Percentiles rank a stretch among this genome's conserved stretches.
Conservation (phyloP, 2,797 vertebrate species). For the Aldrovandia affinis region DNA sequence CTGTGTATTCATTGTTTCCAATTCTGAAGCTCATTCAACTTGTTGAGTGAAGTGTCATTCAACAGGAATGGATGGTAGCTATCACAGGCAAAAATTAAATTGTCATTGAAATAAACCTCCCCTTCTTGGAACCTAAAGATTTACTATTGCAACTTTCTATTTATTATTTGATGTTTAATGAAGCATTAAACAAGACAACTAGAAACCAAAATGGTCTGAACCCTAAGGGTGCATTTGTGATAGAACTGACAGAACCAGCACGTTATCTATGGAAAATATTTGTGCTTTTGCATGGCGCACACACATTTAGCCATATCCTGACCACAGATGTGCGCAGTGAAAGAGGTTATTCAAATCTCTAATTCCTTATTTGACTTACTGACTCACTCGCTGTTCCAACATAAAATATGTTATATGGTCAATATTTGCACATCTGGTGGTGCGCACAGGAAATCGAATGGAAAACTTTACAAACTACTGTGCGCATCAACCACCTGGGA, state of each 20-base stretch:
- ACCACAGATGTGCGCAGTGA: not conserved
- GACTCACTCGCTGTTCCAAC: slow-evolving; percentile 12
- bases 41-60: not conserved
- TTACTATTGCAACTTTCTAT: not conserved
- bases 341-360: slow-evolving; percentile 6
- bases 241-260: not conserved
- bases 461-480: slow-evolving; percentile 8
- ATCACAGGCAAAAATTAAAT: not conserved
- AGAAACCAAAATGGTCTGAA: not conserved
- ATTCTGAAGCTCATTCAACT: too few relatives aligned
- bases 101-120: not conserved
- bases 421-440: slow-evolving; percentile 26
- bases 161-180: not conserved
- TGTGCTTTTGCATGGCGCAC: slow-evolving; percentile 3
- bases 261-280: slow-evolving; percentile 16
- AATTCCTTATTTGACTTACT: slow-evolving; percentile 25
- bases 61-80: not conserved
- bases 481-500: not conserved
- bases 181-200: not conserved
- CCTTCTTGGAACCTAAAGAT: not conserved
- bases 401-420: slow-evolving; percentile 23
- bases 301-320: slow-evolving; percentile 12
- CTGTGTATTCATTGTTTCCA: too few relatives aligned
- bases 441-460: not conserved
- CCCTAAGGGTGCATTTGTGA: not conserved